Percentiles rank a stretch among this genome's conserved stretches.
Conservation (phyloP, 2,113 vertebrate species). For the Embiotoca jacksoni region DNA sequence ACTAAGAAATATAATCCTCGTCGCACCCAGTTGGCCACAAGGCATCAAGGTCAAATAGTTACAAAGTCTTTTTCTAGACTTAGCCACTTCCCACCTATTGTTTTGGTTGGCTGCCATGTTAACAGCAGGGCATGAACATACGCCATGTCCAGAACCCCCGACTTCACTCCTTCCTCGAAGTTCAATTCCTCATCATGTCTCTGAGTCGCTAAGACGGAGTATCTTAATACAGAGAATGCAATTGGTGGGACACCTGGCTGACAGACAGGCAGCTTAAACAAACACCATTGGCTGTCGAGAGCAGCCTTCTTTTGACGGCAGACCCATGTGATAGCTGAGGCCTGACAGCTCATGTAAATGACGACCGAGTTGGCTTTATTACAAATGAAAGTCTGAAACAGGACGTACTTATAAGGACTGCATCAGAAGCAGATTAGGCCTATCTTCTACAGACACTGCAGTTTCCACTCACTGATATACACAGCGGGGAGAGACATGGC, state of each 20-base stretch:
- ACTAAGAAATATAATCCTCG: too few relatives aligned
- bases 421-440: conserved; percentile 31
- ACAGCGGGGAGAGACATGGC: not conserved
- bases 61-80: too few relatives aligned
- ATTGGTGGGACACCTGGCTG: conserved; percentile 6
- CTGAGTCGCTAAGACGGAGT: not conserved
- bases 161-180: not conserved
- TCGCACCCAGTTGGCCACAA: too few relatives aligned
- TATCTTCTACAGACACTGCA: not conserved
- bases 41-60: too few relatives aligned
- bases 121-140: too few relatives aligned
- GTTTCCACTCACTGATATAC: not conserved
- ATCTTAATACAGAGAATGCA: not conserved
- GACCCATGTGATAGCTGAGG: conserved; percentile 15
- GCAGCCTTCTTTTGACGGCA: conserved; percentile 9
- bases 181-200: not conserved
- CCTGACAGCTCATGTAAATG: conserved; percentile 25
- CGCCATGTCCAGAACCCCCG: too few relatives aligned
- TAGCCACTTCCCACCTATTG: too few relatives aligned
- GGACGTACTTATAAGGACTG: conserved; percentile 6
- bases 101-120: too few relatives aligned
- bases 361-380: conserved; percentile 1
- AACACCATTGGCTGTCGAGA: conserved; percentile 11
- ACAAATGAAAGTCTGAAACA: conserved; percentile 13
- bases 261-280: conserved; percentile 30